phyloP scores from a whole-genome alignment of 2,113 vertebrate genomes.

The Burhinus bistriatus region DNA sequence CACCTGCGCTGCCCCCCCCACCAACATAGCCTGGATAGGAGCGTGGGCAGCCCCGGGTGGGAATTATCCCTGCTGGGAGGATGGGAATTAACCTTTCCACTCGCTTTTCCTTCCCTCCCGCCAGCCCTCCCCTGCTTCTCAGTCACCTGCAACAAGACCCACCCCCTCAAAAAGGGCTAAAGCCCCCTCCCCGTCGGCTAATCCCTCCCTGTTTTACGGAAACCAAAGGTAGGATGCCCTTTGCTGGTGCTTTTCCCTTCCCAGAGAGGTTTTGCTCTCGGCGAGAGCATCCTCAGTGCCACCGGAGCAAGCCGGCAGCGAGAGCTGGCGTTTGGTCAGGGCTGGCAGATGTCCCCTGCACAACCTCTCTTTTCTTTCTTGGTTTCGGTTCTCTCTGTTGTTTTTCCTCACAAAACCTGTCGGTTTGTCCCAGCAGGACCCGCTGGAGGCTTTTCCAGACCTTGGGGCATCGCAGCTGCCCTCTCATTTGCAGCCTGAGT shows the following conservation, averaged over 20 bases:
- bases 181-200: neutral
- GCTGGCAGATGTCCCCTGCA: neutral
- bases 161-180: neutral
- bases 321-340: neutral
- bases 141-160: neutral
- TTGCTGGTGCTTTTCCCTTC: neutral
- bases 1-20: neutral
- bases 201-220: neutral
- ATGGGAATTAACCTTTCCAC: neutral
- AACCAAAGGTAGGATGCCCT: neutral
- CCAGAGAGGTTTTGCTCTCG: neutral
- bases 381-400: neutral
- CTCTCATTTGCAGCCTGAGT: neutral
- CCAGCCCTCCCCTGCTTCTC: neutral
- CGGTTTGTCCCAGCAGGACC: neutral
- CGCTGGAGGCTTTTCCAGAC: neutral
- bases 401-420: neutral
- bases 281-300: neutral
- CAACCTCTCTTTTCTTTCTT: neutral
- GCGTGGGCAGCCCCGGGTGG: neutral
- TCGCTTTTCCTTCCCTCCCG: neutral
- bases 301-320: rapidly evolving
- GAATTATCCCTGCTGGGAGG: neutral
- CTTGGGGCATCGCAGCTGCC: neutral
- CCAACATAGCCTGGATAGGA: neutral